Evolutionary conservation across 1,140 invertebrate species (phyloP).

Genomic region (Bombus affinis): DNA sequence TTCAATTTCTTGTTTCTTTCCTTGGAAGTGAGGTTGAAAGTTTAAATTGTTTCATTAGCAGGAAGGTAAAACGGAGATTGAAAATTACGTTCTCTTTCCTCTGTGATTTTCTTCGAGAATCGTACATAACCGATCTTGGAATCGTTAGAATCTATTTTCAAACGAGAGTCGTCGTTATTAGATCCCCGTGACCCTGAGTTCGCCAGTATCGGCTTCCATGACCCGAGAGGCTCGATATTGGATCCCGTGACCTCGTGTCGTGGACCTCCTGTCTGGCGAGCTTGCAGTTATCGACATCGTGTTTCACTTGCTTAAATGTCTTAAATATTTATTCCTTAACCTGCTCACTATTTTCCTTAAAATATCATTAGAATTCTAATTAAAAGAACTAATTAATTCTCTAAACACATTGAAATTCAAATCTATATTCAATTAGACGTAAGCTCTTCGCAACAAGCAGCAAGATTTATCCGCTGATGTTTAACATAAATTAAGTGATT

Average conservation of each 20-base stretch:
- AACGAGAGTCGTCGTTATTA: slow-evolving; percentile 30
- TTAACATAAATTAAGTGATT: too few relatives aligned
- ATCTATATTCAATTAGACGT: not conserved
- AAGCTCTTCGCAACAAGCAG: not conserved
- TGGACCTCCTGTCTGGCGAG: slow-evolving; percentile 7
- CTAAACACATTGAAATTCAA: not conserved
- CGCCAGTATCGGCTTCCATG: slow-evolving; percentile 20
- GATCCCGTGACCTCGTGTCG: slow-evolving; percentile 32
- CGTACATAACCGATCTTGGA: not conserved
- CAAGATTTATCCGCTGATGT: not conserved
- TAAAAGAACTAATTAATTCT: not conserved
- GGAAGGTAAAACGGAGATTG: not conserved
- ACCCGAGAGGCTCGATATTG: slow-evolving; percentile 36
- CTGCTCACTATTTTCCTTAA: not conserved
- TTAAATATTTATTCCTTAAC: not conserved
- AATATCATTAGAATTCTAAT: not conserved
- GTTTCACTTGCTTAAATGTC: not conserved
- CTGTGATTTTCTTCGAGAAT: not conserved
- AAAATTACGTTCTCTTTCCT: not conserved
- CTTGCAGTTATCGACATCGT: slow-evolving; percentile 12
- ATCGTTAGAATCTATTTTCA: slow-evolving; percentile 31
- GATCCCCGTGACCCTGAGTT: slow-evolving; percentile 34
- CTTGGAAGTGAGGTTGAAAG: not conserved
- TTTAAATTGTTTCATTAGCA: not conserved
- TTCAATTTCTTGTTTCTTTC: not conserved